Evolutionary conservation across 2,888 invertebrate genomes (phyloP).

Genomic region (Malacosoma neustria): DNA sequence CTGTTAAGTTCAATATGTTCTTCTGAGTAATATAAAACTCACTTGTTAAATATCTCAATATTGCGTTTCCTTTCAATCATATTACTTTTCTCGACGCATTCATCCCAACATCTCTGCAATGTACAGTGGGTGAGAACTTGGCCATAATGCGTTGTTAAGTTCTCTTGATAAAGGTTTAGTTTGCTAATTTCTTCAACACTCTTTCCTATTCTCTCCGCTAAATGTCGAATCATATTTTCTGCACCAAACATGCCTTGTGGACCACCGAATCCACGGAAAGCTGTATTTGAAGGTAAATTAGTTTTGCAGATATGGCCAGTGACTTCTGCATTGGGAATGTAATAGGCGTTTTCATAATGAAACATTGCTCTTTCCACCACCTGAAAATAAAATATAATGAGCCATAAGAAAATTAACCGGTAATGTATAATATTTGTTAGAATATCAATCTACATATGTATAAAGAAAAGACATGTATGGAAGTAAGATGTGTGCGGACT

Average conservation of each 20-base stretch:
- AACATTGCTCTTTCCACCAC: conserved; percentile 89
- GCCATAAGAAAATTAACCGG: too few relatives aligned
- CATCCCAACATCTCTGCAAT: conserved; percentile 83
- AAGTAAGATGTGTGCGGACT: too few relatives aligned
- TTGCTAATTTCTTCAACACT: conserved; percentile 78
- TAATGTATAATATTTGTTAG: too few relatives aligned
- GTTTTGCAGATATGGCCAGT: conserved; percentile 87
- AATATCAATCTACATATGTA: too few relatives aligned
- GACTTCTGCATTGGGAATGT: conserved; percentile 82
- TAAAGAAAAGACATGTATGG: too few relatives aligned
- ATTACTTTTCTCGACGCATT: conserved; percentile 81
- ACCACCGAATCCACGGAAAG: conserved; percentile 93
- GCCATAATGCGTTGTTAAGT: conserved; percentile 85
- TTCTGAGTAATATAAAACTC: too few relatives aligned
- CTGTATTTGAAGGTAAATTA: conserved; percentile 93
- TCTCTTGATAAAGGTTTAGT: conserved; percentile 87
- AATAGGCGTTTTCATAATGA: conserved; percentile 89
- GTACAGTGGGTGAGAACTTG: conserved; percentile 84
- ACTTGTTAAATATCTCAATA: conserved; percentile 83
- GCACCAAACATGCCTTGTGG: conserved; percentile 93
- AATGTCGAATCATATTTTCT: conserved; percentile 84
- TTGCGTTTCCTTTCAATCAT: conserved; percentile 73
- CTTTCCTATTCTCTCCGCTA: conserved; percentile 81
- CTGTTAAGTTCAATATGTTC: too few relatives aligned
- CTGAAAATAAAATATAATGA: conserved; percentile 73